Percentiles rank a stretch among this genome's conserved stretches.
Evolutionary conservation across 2,888 invertebrate species (phyloP).

Genomic region (Criorhina ranunculi): DNA sequence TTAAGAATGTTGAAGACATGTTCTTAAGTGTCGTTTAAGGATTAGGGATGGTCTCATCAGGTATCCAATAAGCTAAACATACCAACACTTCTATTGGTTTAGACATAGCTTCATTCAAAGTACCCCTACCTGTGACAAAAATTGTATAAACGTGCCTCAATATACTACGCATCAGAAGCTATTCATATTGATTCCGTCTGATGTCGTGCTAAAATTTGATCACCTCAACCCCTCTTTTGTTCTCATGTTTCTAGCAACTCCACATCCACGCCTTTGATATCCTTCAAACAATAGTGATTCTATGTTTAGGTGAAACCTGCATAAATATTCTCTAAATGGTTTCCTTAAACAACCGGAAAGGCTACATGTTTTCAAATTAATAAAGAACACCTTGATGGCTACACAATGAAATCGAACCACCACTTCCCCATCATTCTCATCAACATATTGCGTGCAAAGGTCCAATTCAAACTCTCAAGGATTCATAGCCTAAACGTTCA

Average conservation of each 20-base stretch:
- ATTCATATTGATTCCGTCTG: neutral
- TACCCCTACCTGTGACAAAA: too few species aligned
- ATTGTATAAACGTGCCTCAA: neutral
- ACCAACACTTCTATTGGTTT: too few species aligned
- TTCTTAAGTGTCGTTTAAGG: too few species aligned
- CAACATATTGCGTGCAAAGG: slow-evolving; percentile 29
- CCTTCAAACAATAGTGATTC: neutral
- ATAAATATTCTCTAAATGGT: slow-evolving; percentile 28
- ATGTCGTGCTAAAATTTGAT: slow-evolving; percentile 20
- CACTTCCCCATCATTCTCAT: neutral
- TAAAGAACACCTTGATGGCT: slow-evolving; percentile 22
- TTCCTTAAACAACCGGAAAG: slow-evolving; percentile 27
- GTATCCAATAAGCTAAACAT: too few species aligned
- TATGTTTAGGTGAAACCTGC: neutral
- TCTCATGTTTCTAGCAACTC: neutral
- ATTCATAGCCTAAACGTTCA: slow-evolving; percentile 19
- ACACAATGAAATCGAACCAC: neutral
- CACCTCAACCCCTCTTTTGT: neutral
- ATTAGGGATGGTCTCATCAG: too few species aligned
- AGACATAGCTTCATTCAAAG: too few species aligned
- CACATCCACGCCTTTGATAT: neutral
- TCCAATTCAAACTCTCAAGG: slow-evolving; percentile 23
- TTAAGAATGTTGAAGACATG: too few species aligned
- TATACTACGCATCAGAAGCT: neutral
- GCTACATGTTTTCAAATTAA: slow-evolving; percentile 15